Evolutionary conservation across 2,113 vertebrate species (phyloP).

Genomic region (Ceratotherium simum): DNA sequence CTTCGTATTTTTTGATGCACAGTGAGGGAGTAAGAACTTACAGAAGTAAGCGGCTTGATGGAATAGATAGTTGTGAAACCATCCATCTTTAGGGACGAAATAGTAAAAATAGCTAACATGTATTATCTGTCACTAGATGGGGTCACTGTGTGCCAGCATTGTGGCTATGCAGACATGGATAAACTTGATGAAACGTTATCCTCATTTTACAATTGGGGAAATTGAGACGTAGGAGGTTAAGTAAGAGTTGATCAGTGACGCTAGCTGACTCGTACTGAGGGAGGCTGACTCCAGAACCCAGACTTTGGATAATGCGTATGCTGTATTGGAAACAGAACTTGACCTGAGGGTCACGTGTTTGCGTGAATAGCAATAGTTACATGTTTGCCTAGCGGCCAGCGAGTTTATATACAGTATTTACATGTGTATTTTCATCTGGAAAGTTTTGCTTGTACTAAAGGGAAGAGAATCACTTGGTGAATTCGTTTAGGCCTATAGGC

Average conservation of each 20-base stretch:
- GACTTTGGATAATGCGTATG: neutral
- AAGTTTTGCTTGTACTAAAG: slow-evolving; percentile 14
- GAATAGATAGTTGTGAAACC: neutral
- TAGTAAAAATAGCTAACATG: neutral
- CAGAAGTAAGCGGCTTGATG: neutral
- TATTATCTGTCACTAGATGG: neutral
- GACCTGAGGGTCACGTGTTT: neutral
- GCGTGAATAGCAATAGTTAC: neutral
- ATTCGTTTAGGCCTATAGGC: neutral
- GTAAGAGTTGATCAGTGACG: neutral
- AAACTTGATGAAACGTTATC: neutral
- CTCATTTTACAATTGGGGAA: neutral
- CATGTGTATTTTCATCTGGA: neutral
- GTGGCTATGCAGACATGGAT: neutral
- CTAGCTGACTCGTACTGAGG: neutral
- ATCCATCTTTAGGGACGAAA: neutral
- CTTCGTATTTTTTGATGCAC: neutral
- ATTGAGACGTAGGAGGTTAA: neutral
- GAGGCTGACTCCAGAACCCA: neutral
- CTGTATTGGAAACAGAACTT: neutral
- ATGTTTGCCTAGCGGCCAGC: neutral
- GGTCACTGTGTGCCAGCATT: neutral
- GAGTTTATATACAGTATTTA: neutral
- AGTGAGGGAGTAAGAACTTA: neutral
- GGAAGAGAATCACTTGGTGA: neutral